Evolutionary conservation across 2,888 invertebrate species (phyloP), one percentile per base, ranked within the genome.

Genomic region (Tipula unca): DNA sequence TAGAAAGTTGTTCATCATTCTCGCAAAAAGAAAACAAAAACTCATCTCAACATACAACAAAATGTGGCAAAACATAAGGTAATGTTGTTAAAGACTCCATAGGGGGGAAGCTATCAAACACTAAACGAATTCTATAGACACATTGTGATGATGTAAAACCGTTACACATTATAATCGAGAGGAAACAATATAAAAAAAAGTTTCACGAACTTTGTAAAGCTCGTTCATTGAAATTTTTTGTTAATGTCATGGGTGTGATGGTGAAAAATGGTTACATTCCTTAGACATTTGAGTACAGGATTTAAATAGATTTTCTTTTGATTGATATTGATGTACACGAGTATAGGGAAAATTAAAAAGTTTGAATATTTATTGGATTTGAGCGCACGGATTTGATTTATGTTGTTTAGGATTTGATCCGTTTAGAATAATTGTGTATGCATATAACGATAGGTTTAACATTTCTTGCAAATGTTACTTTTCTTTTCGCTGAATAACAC

Each of bases 1-100:
- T 69, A 69, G 69, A 69, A 69, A 69, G 69, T 69, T 69, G 69
- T 69, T 69, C 69, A 69, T 69, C 69, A 69, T 69, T 69, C 69
- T 69, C 25, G 25, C 14, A 25, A 69, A 69, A 69, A 20, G 10
- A 69, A 69, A 69, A n/a, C 25, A 69, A 69, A 69, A 69, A 25
- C 25, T 69, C 25, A 69, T 69, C 69, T 25, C n/a, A 69, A 69
- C 25, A 25, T 8, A 69, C 69, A 69, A 20, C 8, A 20, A 69
- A 48, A 69, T 69, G 69, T 69, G 69, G 69, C 69, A 69, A 69
- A 69, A 69, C 13, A 69, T 69, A 69, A 69, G 69, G 69, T 25
- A 69, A 25, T 69, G 25, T 25, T 48, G 69, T 48, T 48, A 69
- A 69, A 69, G 25, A 69, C 25, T 8, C 25, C 25, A 10, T 25